Evolutionary conservation across 53 echinoderm and acorn worm genomes (phyloP), one percentile per base, ranked within the genome.

Genomic region (Patiria pectinifera): DNA sequence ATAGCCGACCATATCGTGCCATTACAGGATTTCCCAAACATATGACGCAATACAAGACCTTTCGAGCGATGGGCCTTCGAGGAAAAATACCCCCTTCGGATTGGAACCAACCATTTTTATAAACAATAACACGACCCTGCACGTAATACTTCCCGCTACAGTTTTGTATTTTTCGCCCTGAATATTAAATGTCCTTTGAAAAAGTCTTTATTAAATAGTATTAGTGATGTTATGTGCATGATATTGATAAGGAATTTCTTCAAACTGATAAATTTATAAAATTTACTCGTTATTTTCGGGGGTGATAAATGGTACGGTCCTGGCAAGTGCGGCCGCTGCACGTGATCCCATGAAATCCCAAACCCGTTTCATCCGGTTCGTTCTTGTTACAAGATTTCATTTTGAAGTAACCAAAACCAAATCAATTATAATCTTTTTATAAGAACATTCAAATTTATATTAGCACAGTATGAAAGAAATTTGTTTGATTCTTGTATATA

Each of bases 1-100:
- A 78, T 45, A 15, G 47, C 90, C 79, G 69, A 58, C 69, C 69
- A 90, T 90, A 69, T 45, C 90, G 80, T 90, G 80, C 80, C 62
- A 63, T 90, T 81, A 48, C 90, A 90, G 90, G 90, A 90, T 90
- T 90, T 90, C 90, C 90, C 90, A 90, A 90, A 90, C 90, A 90
- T 46, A 90, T 90, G 90, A 90, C 90, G 90, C 90, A 90, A 90
- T 80, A 48, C 13, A 11, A 79, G 90, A 79, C 90, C 90, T 90
- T 90, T 90, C 82, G 71, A 46, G 80, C 53, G 53, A 53, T 8
- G 53, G 12, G 49, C 69, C 90, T 90, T 90, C 90, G 21, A 3
- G 23, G 81, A 90, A 90, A 90, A 81, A 90, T 19, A 48, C 82
- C 90, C 48, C 81, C 69, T 77, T 8, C 10, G 59, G 45, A 89